These are phyloP conservation scores for Lamellibrachia satsuma DNA, from an alignment of 2,888 invertebrate genomes.

Conservation along the genomic window DNA sequence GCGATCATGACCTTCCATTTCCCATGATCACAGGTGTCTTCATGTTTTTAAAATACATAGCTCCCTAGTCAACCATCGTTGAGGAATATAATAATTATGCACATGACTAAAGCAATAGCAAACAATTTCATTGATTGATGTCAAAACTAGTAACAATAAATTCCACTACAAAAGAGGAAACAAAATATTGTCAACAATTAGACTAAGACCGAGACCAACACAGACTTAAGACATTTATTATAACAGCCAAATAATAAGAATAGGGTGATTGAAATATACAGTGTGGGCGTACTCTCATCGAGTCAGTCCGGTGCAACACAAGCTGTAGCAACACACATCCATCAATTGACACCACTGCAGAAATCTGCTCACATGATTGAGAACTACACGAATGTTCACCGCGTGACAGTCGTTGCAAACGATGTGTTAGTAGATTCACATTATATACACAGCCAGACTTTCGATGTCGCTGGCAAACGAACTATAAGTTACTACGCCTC, in stretches of 20 bases:
- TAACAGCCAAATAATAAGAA: background rate
- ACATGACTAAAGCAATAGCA: background rate
- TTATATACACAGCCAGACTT: background rate
- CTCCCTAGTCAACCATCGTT: background rate
- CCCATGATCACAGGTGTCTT: too few species aligned
- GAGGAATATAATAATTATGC: background rate
- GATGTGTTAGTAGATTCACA: background rate
- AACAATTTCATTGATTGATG: background rate
- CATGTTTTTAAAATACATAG: too few species aligned
- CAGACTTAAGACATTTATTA: conserved; percentile 8
- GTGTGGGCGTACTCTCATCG: background rate
- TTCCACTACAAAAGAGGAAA: background rate
- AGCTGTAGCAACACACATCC: background rate
- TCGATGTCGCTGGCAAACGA: conserved; percentile 10
- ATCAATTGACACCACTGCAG: background rate
- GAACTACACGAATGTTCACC: background rate
- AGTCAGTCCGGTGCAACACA: background rate
- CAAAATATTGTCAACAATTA: background rate
- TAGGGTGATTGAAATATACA: background rate
- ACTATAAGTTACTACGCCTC: background rate
- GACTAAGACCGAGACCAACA: background rate
- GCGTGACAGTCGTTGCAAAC: background rate
- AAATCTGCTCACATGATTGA: conserved; percentile 13
- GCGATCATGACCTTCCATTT: too few species aligned
- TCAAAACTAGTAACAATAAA: background rate